Conservation (phyloP, 1,140 invertebrate species). For the Ceratina calcarata region DNA sequence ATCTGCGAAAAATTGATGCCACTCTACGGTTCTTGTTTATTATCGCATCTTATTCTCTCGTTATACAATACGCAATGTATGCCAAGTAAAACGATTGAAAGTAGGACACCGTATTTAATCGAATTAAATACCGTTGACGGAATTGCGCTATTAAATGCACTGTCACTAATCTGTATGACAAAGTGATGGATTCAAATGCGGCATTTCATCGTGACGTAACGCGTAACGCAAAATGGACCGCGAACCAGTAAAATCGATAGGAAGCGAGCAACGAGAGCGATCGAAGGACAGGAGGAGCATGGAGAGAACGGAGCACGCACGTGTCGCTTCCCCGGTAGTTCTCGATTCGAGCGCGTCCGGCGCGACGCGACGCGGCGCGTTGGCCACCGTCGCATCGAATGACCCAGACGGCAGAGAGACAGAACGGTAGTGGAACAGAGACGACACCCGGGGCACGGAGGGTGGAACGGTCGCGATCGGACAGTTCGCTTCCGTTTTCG, state of each 20-base stretch:
- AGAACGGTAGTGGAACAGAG: neutral
- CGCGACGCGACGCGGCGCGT: no score
- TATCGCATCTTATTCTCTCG: no score
- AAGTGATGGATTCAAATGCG: neutral
- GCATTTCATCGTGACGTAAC: no score
- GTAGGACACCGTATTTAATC: neutral
- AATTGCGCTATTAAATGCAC: no score
- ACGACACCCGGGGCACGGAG: neutral
- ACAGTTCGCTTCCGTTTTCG: constrained; percentile 42
- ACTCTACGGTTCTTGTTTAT: neutral
- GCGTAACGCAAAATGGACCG: constrained; percentile 13
- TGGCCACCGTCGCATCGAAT: neutral
- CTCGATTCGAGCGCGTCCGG: constrained; percentile 5
- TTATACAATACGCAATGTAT: no score
- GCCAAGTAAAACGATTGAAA: no score
- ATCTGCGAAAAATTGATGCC: neutral
- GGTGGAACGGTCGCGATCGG: constrained; percentile 29
- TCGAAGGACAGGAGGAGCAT: constrained; percentile 1
- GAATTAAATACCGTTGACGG: neutral
- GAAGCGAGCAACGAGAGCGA: constrained; percentile 35
- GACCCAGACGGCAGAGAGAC: constrained; percentile 7
- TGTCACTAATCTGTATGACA: no score
- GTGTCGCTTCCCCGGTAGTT: constrained; percentile 36
- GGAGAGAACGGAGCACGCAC: constrained; percentile 17
- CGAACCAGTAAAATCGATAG: constrained; percentile 31